Conservation (phyloP, 1,140 invertebrate species). For the Caerostris darwini region DNA sequence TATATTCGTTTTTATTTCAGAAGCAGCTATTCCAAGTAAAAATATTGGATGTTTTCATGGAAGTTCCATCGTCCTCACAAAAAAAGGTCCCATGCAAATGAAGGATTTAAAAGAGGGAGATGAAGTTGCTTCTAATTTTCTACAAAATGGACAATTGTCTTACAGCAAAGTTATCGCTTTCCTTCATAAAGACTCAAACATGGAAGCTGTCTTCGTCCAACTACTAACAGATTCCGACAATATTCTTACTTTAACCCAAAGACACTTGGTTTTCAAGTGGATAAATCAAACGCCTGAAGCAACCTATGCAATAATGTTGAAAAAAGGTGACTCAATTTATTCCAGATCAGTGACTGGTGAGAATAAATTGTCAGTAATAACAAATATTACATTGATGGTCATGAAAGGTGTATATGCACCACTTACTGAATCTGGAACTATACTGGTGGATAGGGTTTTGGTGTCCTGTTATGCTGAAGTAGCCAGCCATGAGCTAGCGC, state of each 20-base stretch:
- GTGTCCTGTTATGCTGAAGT: slow-evolving; percentile 97
- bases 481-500: slow-evolving; percentile 91
- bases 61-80: slow-evolving; percentile 85
- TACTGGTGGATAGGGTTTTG: slow-evolving; percentile 94
- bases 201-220: slow-evolving; percentile 82
- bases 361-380: not conserved
- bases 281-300: slow-evolving; percentile 77
- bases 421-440: slow-evolving; percentile 91
- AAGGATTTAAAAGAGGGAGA: slow-evolving; percentile 89
- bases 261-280: slow-evolving; percentile 87
- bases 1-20: slow-evolving; percentile 85
- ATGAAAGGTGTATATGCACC: slow-evolving; percentile 91
- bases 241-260: slow-evolving; percentile 90
- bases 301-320: slow-evolving; percentile 85
- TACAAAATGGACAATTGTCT: slow-evolving; percentile 85
- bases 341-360: not conserved
- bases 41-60: slow-evolving; percentile 89
- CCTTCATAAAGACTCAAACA: slow-evolving; percentile 88
- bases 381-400: not conserved
- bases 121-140: slow-evolving; percentile 88
- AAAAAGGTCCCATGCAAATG: slow-evolving; percentile 85
- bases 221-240: slow-evolving; percentile 87
- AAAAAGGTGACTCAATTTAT: slow-evolving; percentile 82
- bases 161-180: slow-evolving; percentile 94
- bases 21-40: slow-evolving; percentile 91